phyloP scores from a whole-genome alignment of 2,797 vertebrate species.

The Decapterus maruadsi region DNA sequence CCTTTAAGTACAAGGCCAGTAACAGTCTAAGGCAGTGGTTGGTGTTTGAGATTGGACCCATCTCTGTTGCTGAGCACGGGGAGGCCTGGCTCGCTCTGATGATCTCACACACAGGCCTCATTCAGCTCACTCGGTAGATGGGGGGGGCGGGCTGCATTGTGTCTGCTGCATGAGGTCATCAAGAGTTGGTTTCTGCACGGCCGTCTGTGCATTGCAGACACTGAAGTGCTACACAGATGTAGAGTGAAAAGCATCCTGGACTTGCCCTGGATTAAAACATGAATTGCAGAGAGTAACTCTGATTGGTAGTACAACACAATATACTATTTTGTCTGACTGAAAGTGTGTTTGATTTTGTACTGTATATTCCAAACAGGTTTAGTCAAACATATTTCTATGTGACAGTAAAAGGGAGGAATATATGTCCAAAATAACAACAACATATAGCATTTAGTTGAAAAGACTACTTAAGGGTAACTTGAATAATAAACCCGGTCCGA shows the following conservation, averaged over 20 bases:
- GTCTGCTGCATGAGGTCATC: conserved; percentile 77
- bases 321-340: too few relatives aligned
- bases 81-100: conserved; percentile 61
- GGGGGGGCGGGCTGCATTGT: conserved; percentile 63
- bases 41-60: conserved; percentile 44
- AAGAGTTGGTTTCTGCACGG: conserved; percentile 42
- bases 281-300: background rate
- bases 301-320: background rate
- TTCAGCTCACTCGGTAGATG: conserved; percentile 50
- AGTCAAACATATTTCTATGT: too few relatives aligned
- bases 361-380: too few relatives aligned
- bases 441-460: background rate
- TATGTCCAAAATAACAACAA: background rate
- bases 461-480: background rate
- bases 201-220: conserved; percentile 35
- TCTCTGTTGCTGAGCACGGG: conserved; percentile 50
- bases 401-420: too few relatives aligned
- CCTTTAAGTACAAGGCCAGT: conserved; percentile 47
- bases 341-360: too few relatives aligned
- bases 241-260: conserved; percentile 27
- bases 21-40: conserved; percentile 41
- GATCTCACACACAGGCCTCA: conserved; percentile 80
- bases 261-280: conserved; percentile 20
- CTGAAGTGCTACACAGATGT: conserved; percentile 44
- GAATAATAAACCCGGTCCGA: background rate